These are phyloP conservation scores for Mustelus asterias DNA, from an alignment of 2,113 vertebrate species.

Conservation along the genomic window DNA sequence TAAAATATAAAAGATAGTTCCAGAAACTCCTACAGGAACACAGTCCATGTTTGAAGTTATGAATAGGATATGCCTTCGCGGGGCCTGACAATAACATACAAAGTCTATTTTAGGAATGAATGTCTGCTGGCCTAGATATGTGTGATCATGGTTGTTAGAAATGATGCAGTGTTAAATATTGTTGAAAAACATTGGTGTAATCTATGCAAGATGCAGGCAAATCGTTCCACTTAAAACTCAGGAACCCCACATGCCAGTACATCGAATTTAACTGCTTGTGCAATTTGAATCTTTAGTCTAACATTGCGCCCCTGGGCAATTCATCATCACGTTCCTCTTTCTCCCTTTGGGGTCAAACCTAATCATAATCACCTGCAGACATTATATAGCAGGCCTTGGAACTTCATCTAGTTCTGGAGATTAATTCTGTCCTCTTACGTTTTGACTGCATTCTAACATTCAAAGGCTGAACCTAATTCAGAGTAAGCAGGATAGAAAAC, in stretches of 20 bases:
- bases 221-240: background rate
- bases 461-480: background rate
- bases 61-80: too few species aligned
- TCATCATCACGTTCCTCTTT: background rate
- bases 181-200: background rate
- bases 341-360: background rate
- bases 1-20: too few species aligned
- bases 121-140: background rate
- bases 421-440: background rate
- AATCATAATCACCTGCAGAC: background rate
- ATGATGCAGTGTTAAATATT: background rate
- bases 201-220: background rate
- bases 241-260: background rate
- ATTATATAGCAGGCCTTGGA: background rate
- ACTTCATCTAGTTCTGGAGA: background rate
- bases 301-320: background rate
- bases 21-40: too few species aligned
- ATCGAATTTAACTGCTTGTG: background rate
- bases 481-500: background rate
- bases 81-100: too few species aligned
- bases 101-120: background rate
- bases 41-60: too few species aligned
- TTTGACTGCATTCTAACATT: too few species aligned
- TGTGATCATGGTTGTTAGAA: background rate
- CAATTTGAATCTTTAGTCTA: background rate